Evolutionary conservation across 2,888 invertebrate genomes (phyloP), one percentile per base, ranked within the genome.

Genomic region (Polyploca ridens): DNA sequence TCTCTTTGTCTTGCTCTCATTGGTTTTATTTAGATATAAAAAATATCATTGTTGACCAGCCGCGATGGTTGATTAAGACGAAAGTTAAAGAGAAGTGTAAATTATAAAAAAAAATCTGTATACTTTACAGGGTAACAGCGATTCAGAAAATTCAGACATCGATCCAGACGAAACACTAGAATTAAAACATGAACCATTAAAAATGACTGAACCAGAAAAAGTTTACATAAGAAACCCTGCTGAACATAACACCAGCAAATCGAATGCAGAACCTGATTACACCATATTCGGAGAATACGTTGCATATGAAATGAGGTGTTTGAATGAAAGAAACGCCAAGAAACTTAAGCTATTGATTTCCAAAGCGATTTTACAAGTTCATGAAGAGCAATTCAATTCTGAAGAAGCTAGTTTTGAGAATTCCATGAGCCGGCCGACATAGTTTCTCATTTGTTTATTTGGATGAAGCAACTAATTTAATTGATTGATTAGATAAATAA

Each of bases 201-300:
- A 16, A 6, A 4, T 54, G 6, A 54, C 16, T 19, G 54, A 54
- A 19, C 54, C 54, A 54, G 54, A 54, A 54, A 19, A 16, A 19
- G 54, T 54, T 54, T 54, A 19, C 19, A 7, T 54, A 10, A 54
- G 19, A 19, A n/a, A 54, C 19, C 19, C 5, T 54, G 54, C n/a
- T 46, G 54, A 10, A 19, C 14, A 6, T 19, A 19, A 10, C 11
- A 19, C 19, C 1, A 64, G 16, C 57, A 54, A 54, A 62, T 65
- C 63, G 46, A 64, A 71, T 58, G 62, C 46, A 35, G 64, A 46
- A 62, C 60, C 65, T 14, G 65, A 65, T 16, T 49, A 68, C 13
- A 63, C 57, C 13, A 61, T 66, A 35, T 68, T 68, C 41, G 68
- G 68, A 14, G 66, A 68, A 63, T 66, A 68, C 33, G 64, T 68